Evolutionary conservation across 2,797 vertebrate species (phyloP).

Genomic region (Cyprinodon diabolis): DNA sequence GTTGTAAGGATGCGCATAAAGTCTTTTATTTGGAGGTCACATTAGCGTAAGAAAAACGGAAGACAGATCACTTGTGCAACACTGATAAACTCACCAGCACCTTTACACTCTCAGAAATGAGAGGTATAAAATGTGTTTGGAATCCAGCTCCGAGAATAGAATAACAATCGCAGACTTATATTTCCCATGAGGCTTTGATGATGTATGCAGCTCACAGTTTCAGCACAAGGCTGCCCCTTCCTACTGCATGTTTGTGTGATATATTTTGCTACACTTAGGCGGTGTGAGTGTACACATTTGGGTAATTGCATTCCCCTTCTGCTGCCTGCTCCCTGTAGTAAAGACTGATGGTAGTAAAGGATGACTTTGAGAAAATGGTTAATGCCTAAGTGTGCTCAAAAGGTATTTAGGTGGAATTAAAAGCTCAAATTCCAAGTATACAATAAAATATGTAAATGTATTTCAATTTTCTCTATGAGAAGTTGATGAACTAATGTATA

Average conservation of each 20-base stretch:
- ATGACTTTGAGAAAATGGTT: constrained; percentile 39
- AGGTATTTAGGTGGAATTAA: constrained; percentile 19
- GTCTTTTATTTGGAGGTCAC: constrained; percentile 40
- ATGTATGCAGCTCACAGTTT: constrained; percentile 53
- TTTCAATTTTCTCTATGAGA: background rate
- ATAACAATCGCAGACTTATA: constrained; percentile 52
- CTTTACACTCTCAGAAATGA: constrained; percentile 43
- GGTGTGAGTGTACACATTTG: constrained; percentile 42
- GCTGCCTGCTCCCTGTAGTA: constrained; percentile 40
- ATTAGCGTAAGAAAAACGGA: constrained; percentile 36
- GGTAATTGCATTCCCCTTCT: constrained; percentile 58
- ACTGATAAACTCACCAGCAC: constrained; percentile 18
- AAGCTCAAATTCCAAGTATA: constrained; percentile 16
- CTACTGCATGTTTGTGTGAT: constrained; percentile 26
- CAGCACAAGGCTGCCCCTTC: constrained; percentile 16
- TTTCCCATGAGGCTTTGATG: constrained; percentile 41
- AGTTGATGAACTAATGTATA: too few species aligned
- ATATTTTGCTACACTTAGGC: constrained; percentile 42
- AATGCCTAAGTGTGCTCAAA: constrained; percentile 19
- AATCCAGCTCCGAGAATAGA: constrained; percentile 19
- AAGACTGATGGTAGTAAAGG: constrained; percentile 49
- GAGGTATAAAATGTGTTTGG: constrained; percentile 18
- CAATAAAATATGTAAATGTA: constrained; percentile 16
- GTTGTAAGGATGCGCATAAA: background rate
- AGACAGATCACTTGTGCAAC: constrained; percentile 31